Evolutionary conservation across 2,888 invertebrate species (phyloP).

Genomic region (Lycocerus yunnanus): DNA sequence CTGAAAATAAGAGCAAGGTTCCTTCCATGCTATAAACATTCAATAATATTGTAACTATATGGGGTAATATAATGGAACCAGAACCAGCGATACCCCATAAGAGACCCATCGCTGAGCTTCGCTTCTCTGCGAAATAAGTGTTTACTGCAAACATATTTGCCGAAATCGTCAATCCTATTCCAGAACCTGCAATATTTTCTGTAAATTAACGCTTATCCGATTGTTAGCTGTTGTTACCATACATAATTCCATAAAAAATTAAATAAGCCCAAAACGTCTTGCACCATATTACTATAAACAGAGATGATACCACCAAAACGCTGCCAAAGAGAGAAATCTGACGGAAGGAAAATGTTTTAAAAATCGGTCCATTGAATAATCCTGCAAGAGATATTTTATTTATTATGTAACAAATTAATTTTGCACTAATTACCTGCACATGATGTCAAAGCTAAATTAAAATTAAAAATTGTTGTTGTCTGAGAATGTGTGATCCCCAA

Average conservation of each 20-base stretch:
- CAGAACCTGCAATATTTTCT: slow-evolving; percentile 58
- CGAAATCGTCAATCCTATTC: slow-evolving; percentile 69
- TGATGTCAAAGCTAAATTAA: slow-evolving; percentile 71
- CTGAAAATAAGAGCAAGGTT: slow-evolving; percentile 69
- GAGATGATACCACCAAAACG: slow-evolving; percentile 62
- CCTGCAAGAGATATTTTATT: too few relatives aligned
- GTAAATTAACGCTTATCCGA: neutral
- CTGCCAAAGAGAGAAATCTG: slow-evolving; percentile 69
- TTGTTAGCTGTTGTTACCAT: slow-evolving; percentile 62
- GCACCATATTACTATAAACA: slow-evolving; percentile 66
- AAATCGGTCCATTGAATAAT: slow-evolving; percentile 72
- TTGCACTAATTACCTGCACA: too few relatives aligned
- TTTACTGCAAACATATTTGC: slow-evolving; percentile 73
- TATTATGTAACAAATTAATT: too few relatives aligned
- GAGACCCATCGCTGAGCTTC: slow-evolving; percentile 72
- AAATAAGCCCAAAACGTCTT: slow-evolving; percentile 67
- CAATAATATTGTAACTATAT: slow-evolving; percentile 68
- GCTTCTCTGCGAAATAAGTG: slow-evolving; percentile 72
- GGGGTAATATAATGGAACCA: slow-evolving; percentile 74
- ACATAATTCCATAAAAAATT: slow-evolving; percentile 67
- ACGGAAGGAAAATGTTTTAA: slow-evolving; percentile 69
- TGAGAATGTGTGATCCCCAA: slow-evolving; percentile 68
- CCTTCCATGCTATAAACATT: slow-evolving; percentile 67
- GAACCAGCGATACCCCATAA: slow-evolving; percentile 74
- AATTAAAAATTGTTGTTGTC: slow-evolving; percentile 73